These are phyloP conservation scores for Apamea monoglypha DNA, from an alignment of 2,888 invertebrate species.

Conservation along the genomic window DNA sequence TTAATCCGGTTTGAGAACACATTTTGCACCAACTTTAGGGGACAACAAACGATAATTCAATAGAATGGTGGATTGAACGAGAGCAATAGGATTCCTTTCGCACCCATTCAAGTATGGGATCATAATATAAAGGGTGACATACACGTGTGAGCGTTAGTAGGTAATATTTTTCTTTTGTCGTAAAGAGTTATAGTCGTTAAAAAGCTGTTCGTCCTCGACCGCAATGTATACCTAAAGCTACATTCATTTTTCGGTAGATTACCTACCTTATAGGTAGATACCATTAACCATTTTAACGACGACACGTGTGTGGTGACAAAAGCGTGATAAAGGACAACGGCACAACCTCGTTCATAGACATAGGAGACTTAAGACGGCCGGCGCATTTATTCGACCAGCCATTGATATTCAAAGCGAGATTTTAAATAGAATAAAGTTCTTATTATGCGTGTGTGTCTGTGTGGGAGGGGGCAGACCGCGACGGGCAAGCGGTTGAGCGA, in stretches of 20 bases:
- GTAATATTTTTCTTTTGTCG: constrained; percentile 66
- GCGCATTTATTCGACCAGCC: constrained; percentile 67
- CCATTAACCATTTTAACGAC: constrained; percentile 11
- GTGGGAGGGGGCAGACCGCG: constrained; percentile 46
- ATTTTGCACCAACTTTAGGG: constrained; percentile 62
- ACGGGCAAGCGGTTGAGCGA: constrained; percentile 65
- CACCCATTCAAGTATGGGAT: constrained; percentile 63
- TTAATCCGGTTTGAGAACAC: constrained; percentile 59
- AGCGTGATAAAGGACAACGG: constrained; percentile 12
- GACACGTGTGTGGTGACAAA: constrained; percentile 37
- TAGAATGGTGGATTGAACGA: constrained; percentile 57
- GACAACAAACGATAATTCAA: constrained; percentile 66
- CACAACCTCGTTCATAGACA: constrained; percentile 5
- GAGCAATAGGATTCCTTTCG: constrained; percentile 64
- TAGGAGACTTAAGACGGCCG: constrained; percentile 51
- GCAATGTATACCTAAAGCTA: constrained; percentile 25
- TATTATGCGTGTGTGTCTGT: constrained; percentile 68
- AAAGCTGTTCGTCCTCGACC: constrained; percentile 47
- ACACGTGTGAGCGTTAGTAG: constrained; percentile 64
- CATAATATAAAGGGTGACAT: constrained; percentile 62
- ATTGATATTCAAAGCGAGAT: constrained; percentile 78
- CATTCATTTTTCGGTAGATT: neutral
- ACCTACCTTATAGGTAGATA: neutral
- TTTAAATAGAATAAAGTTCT: constrained; percentile 76
- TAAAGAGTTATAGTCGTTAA: constrained; percentile 65